A percentile compares a stretch with the other conserved stretches of the same genome.
phyloP scores from a whole-genome alignment of 2,888 invertebrate genomes.

The Metallyticus violacea region DNA sequence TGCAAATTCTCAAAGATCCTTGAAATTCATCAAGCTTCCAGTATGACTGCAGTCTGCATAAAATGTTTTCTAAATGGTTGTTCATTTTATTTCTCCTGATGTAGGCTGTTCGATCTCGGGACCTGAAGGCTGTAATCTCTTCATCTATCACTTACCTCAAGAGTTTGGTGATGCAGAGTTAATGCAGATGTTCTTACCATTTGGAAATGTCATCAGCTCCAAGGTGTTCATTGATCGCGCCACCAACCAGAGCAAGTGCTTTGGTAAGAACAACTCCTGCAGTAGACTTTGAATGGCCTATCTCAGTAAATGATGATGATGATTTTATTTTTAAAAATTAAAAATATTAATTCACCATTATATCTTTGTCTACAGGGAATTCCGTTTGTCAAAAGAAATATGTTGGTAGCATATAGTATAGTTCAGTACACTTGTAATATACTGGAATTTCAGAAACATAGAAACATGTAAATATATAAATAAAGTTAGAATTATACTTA shows the following conservation, averaged over 20 bases:
- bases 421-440: too few species aligned
- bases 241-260: slow-evolving; percentile 99
- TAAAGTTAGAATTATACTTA: too few species aligned
- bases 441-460: too few species aligned
- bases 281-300: too few species aligned
- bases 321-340: too few species aligned
- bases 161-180: slow-evolving; percentile 99
- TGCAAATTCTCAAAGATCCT: not conserved
- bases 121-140: slow-evolving; percentile 99
- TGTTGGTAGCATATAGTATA: too few species aligned
- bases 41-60: not conserved
- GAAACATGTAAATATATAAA: too few species aligned
- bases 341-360: too few species aligned
- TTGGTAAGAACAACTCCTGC: slow-evolving; percentile 74
- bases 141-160: slow-evolving; percentile 99
- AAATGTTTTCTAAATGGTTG: not conserved
- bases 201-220: slow-evolving; percentile 99
- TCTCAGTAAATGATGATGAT: too few species aligned
- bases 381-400: too few species aligned
- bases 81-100: slow-evolving; percentile 21
- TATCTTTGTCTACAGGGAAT: too few species aligned
- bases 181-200: slow-evolving; percentile 99
- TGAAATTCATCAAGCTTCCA: not conserved
- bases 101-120: slow-evolving; percentile 94
- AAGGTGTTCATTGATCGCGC: slow-evolving; percentile 99